Evolutionary conservation across 2,797 vertebrate species (phyloP).

Genomic region (Melanotaenia trifasciata): DNA sequence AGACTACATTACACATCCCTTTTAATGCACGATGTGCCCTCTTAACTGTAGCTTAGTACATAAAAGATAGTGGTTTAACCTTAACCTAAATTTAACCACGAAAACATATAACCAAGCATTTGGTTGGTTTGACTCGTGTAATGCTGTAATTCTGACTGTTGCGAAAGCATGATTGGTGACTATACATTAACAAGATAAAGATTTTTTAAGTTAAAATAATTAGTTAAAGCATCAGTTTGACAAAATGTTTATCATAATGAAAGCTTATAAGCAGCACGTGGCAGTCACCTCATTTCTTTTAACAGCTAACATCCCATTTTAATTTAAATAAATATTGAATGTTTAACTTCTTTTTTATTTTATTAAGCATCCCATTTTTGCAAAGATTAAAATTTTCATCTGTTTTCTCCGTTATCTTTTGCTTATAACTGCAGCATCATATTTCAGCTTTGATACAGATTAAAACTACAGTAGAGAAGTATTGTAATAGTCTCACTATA

Average conservation of each 20-base stretch:
- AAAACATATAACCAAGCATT: background rate
- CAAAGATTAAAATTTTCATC: background rate
- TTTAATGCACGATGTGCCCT: background rate
- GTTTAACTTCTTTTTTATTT: background rate
- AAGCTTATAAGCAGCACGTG: background rate
- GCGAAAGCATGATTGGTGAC: background rate
- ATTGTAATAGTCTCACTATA: conserved; percentile 11
- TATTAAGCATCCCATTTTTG: background rate
- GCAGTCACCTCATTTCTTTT: background rate
- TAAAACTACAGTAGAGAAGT: conserved; percentile 14
- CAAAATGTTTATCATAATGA: background rate
- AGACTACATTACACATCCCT: background rate
- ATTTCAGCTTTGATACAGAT: conserved; percentile 8
- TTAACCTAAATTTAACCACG: background rate
- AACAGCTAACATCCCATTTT: background rate
- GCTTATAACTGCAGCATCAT: conserved; percentile 17
- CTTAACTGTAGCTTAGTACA: background rate
- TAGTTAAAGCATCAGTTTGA: background rate
- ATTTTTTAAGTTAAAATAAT: background rate
- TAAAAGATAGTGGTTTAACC: conserved; percentile 1
- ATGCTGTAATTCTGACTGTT: background rate
- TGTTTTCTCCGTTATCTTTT: background rate
- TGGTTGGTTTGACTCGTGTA: background rate
- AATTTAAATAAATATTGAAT: background rate
- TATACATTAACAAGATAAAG: background rate